These are phyloP conservation scores for Panulirus ornatus DNA, from an alignment of 1,140 invertebrate genomes.

Conservation along the genomic window DNA sequence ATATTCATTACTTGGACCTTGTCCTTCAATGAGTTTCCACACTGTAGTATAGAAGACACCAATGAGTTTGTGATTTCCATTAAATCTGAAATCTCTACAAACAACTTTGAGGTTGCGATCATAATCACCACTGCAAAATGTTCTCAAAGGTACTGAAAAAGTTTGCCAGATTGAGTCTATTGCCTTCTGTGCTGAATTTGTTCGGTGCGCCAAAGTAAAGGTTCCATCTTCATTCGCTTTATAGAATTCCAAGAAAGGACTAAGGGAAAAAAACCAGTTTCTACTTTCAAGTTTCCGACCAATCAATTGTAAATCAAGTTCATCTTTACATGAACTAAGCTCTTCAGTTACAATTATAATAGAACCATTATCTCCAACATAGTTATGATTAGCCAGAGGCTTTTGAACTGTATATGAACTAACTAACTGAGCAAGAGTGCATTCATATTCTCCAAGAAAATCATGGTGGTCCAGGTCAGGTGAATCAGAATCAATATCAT, in stretches of 20 bases:
- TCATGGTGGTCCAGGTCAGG: conserved; percentile 81
- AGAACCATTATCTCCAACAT: conserved; percentile 76
- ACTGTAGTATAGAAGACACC: conserved; percentile 79
- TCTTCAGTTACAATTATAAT: conserved; percentile 81
- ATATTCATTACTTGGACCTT: conserved; percentile 75
- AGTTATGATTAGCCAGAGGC: conserved; percentile 76
- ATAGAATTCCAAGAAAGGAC: conserved; percentile 82
- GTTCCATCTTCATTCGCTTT: conserved; percentile 79
- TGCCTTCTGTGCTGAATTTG: conserved; percentile 81
- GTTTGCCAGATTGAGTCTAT: conserved; percentile 82
- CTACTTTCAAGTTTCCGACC: conserved; percentile 79
- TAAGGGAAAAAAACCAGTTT: conserved; percentile 81
- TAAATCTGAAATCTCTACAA: conserved; percentile 78
- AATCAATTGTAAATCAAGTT: conserved; percentile 79
- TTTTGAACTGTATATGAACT: conserved; percentile 77
- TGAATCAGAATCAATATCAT: conserved; percentile 81
- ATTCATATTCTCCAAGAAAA: conserved; percentile 81
- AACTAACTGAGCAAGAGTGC: conserved; percentile 81
- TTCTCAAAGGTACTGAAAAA: conserved; percentile 81
- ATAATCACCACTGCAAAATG: conserved; percentile 83
- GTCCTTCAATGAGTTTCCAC: conserved; percentile 76
- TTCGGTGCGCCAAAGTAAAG: conserved; percentile 79
- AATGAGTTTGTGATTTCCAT: conserved; percentile 80
- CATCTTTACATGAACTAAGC: conserved; percentile 80
- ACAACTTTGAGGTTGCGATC: conserved; percentile 79